A percentile compares a stretch with the other conserved stretches of the same genome.
These are phyloP conservation scores for Drosophila neonasuta DNA, from an alignment of 2,888 invertebrate genomes.

Conservation along the genomic window DNA sequence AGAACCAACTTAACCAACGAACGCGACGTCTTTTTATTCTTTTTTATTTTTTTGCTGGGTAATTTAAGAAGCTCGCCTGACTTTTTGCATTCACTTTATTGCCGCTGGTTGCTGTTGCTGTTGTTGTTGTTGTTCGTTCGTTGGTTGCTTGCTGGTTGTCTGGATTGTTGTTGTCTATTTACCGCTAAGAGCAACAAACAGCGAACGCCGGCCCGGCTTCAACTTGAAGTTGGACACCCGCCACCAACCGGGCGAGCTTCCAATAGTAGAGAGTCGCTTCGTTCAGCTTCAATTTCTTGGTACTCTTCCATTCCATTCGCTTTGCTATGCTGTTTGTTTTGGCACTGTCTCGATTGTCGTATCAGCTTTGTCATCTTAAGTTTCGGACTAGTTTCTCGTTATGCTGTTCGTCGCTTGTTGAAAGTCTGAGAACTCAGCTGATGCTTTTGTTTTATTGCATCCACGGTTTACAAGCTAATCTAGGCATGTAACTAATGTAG, in stretches of 20 bases:
- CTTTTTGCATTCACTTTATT: constrained; percentile 66
- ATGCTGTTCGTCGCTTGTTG: constrained; percentile 24
- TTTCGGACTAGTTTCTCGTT: constrained; percentile 51
- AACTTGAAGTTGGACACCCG: constrained; percentile 42
- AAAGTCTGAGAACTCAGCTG: constrained; percentile 33
- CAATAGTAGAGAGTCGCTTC: constrained; percentile 10
- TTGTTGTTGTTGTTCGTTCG: constrained; percentile 29
- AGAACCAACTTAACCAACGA: constrained; percentile 53
- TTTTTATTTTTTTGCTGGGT: constrained; percentile 31
- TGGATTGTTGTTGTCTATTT: constrained; percentile 51
- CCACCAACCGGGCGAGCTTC: constrained; percentile 10
- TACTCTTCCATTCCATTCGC: constrained; percentile 19
- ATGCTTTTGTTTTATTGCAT: constrained; percentile 23
- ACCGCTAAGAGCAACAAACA: constrained; percentile 75
- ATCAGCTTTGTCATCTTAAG: constrained; percentile 59
- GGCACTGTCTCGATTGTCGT: constrained; percentile 42
- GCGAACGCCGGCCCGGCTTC: constrained; percentile 39
- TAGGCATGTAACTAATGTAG: constrained; percentile 2
- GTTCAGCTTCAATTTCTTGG: constrained; percentile 43
- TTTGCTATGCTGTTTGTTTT: constrained; percentile 31
- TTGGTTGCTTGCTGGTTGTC: constrained; percentile 14
- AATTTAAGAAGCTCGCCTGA: constrained; percentile 65
- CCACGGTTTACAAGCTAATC: constrained; percentile 3
- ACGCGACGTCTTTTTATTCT: constrained; percentile 30
- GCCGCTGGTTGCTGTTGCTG: constrained; percentile 40